A percentile compares a stretch with the other conserved stretches of the same genome.
phyloP scores from a whole-genome alignment of 1,140 invertebrate genomes.

The Yoshiicerus persimilis region DNA sequence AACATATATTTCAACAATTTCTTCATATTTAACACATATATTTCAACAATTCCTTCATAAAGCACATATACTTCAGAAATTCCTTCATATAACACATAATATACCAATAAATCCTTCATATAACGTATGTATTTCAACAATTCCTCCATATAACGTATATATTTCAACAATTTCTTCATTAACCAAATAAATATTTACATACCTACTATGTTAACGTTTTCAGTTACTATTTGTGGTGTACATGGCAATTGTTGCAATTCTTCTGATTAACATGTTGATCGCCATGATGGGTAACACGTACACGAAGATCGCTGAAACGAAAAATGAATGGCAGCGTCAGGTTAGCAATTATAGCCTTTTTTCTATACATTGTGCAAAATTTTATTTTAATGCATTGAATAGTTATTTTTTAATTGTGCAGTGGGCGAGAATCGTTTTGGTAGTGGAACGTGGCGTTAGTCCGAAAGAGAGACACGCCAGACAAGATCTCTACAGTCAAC shows the following conservation, averaged over 20 bases:
- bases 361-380: neutral
- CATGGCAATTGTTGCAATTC: slow-evolving; percentile 92
- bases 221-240: slow-evolving; percentile 90
- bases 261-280: slow-evolving; percentile 97
- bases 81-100: no score
- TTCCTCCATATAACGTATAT: no score
- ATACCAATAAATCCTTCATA: no score
- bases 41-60: no score
- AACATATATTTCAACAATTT: no score
- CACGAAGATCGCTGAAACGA: slow-evolving; percentile 93
- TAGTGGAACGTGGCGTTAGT: slow-evolving; percentile 91
- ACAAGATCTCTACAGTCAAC: slow-evolving; percentile 88
- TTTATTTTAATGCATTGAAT: neutral
- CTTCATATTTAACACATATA: no score
- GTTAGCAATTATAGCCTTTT: slow-evolving; percentile 56
- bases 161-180: no score
- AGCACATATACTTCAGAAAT: no score
- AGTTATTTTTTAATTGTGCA: slow-evolving; percentile 54
- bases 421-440: slow-evolving; percentile 96
- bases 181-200: no score
- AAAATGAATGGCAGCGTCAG: slow-evolving; percentile 98
- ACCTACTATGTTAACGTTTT: neutral
- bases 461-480: slow-evolving; percentile 81
- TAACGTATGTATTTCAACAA: no score
- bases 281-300: slow-evolving; percentile 99